Evolutionary conservation across 2,797 vertebrate genomes (phyloP), one percentile per base, ranked within the genome.

Genomic region (Oceanodroma leucorhoa): DNA sequence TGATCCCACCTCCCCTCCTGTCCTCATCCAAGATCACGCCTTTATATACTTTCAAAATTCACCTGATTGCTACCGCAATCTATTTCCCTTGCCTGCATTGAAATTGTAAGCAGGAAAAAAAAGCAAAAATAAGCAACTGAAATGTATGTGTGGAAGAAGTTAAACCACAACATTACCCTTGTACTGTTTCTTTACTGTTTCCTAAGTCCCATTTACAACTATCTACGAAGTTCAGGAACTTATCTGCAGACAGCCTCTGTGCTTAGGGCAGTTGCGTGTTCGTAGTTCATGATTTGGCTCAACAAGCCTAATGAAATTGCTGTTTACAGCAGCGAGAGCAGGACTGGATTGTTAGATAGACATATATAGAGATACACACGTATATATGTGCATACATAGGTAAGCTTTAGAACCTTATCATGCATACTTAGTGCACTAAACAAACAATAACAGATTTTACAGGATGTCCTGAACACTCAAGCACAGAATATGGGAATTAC

Each of bases 301-400:
- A 1, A 18, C 0, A 38, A 90, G 46, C 36, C 9, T 41, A 14
- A 20, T 38, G 65, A 87, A 96, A 94, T 85, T 43, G 34, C 72
- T 45, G 26, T 93, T 96, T 50, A 65, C 19, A 54, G 58, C n/a
- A 3, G 79, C 3, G 0, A 41, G 55, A 87, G 55, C 43, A 8
- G 73, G 50, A 40, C 36, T 0, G 78, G 43, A 17, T 34, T 15
- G 54, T 4, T 34, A 84, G 73, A 29, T 2, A 79, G 26, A 60
- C 45, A 21, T 0, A 5, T 6, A n/a, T 1, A 58, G 7, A 53
- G 62, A 50, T 1, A 18, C 36, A 41, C 45, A 32, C 4, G 11
- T 29, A n/a, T 30, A 13, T 13, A 34, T 21, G 30, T 21, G 36
- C 88, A 57, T 30, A 57, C n/a, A 40, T 14, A 89, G 1, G 48